Conservation (phyloP, 1,140 invertebrate genomes). For the Sarcophaga bullata region DNA sequence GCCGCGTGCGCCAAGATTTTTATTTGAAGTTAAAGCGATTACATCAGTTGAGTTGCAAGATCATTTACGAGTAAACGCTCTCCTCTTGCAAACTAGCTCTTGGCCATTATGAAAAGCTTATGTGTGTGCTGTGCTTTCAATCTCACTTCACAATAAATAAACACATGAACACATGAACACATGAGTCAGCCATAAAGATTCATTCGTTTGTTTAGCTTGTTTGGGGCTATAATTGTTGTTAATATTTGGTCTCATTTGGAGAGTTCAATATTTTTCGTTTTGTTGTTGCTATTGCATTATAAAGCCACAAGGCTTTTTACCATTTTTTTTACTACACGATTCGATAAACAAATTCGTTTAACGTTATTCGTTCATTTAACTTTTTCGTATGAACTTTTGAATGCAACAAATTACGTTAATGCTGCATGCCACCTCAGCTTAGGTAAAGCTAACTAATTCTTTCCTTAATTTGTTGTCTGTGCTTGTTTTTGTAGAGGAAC, state of each 20-base stretch:
- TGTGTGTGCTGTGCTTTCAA: background rate
- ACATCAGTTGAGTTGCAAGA: constrained; percentile 10
- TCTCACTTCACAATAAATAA: background rate
- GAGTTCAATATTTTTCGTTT: constrained; percentile 4
- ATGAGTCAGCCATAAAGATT: background rate
- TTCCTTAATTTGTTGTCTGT: background rate
- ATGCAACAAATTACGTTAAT: constrained; percentile 27
- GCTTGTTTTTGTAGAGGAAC: background rate
- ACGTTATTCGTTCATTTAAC: constrained; percentile 6
- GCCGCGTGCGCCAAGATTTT: constrained; percentile 36
- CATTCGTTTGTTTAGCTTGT: background rate
- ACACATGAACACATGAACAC: background rate
- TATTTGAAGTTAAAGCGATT: constrained; percentile 34
- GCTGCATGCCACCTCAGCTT: background rate
- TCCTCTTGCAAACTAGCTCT: too few relatives aligned
- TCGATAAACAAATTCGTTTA: constrained; percentile 25
- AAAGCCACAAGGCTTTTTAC: constrained; percentile 26
- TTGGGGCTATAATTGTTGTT: background rate
- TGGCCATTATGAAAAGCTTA: too few relatives aligned
- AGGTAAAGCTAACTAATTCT: background rate
- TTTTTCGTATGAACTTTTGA: background rate
- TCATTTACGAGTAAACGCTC: background rate
- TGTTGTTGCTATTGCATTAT: background rate
- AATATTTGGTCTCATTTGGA: background rate
- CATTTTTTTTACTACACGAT: too few relatives aligned